Conservation (phyloP, 2,888 invertebrate genomes). For the Oconnorella tubifera region DNA sequence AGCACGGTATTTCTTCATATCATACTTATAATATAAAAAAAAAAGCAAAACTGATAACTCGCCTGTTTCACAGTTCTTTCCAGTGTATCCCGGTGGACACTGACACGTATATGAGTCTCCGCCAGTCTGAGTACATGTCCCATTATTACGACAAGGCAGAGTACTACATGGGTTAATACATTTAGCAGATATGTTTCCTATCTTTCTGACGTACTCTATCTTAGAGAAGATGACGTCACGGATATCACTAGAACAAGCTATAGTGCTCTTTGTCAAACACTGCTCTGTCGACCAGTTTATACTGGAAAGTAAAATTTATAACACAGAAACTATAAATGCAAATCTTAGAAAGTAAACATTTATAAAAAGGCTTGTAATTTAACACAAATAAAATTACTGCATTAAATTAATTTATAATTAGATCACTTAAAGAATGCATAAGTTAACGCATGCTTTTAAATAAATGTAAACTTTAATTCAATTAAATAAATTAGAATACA, state of each 20-base stretch:
- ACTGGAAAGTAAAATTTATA: too few species aligned
- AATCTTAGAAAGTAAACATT: too few species aligned
- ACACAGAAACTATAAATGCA: too few species aligned
- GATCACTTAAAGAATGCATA: too few species aligned
- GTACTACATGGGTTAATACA: conserved; percentile 7
- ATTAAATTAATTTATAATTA: too few species aligned
- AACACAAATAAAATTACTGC: too few species aligned
- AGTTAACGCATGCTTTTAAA: too few species aligned
- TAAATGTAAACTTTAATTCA: too few species aligned
- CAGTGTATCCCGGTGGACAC: conserved; percentile 8
- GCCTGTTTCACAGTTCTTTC: conserved; percentile 15
- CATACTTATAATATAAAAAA: too few species aligned
- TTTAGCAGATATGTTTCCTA: not conserved
- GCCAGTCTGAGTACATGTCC: conserved; percentile 1
- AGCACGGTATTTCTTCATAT: too few species aligned
- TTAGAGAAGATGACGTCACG: not conserved
- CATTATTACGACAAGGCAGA: conserved; percentile 14
- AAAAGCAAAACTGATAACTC: too few species aligned
- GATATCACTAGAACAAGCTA: not conserved
- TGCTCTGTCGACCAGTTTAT: conserved; percentile 5
- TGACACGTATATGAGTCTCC: not conserved
- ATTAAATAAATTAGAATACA: not conserved
- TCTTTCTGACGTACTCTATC: not conserved
- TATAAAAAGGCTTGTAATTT: too few species aligned
- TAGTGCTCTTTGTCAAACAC: not conserved